A percentile compares a stretch with the other conserved stretches of the same genome.
These are phyloP conservation scores for Cotesia vestalis DNA, from an alignment of 1,140 invertebrate genomes.

Conservation along the genomic window DNA sequence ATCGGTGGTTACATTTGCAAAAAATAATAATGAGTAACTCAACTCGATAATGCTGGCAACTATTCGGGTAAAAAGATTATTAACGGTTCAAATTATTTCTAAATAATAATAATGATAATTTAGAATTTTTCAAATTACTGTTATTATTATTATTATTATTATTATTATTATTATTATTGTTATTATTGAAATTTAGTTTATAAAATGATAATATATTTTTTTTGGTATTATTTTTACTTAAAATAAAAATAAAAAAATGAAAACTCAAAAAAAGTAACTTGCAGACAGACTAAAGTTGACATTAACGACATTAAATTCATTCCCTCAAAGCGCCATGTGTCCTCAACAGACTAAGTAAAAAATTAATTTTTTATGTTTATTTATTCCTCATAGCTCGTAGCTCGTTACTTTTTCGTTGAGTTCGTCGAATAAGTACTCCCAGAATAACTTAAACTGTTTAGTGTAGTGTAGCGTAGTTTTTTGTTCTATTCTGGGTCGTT, in stretches of 20 bases:
- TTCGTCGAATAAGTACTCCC: constrained; percentile 27
- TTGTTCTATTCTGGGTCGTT: constrained; percentile 20
- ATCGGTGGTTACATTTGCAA: neutral
- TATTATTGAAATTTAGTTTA: too few relatives aligned
- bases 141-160: too few relatives aligned
- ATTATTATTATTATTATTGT: too few relatives aligned
- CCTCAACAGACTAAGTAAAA: constrained; percentile 35
- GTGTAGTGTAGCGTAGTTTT: neutral
- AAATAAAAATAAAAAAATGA: constrained; percentile 23
- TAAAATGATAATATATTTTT: too few relatives aligned
- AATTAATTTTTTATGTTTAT: constrained; percentile 9
- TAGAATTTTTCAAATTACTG: too few relatives aligned
- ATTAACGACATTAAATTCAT: constrained; percentile 47
- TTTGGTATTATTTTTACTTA: neutral
- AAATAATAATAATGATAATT: too few relatives aligned
- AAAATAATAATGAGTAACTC: too few relatives aligned
- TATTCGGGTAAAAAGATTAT: neutral
- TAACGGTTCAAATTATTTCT: neutral
- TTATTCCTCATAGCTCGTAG: neutral
- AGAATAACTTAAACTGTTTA: neutral
- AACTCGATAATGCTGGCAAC: too few relatives aligned
- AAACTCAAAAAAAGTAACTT: neutral
- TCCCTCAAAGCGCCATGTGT: constrained; percentile 58
- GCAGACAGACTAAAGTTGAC: constrained; percentile 42
- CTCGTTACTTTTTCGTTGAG: constrained; percentile 42